phyloP scores from a whole-genome alignment of 2,797 vertebrate species.

The Brachyalestes nurse region DNA sequence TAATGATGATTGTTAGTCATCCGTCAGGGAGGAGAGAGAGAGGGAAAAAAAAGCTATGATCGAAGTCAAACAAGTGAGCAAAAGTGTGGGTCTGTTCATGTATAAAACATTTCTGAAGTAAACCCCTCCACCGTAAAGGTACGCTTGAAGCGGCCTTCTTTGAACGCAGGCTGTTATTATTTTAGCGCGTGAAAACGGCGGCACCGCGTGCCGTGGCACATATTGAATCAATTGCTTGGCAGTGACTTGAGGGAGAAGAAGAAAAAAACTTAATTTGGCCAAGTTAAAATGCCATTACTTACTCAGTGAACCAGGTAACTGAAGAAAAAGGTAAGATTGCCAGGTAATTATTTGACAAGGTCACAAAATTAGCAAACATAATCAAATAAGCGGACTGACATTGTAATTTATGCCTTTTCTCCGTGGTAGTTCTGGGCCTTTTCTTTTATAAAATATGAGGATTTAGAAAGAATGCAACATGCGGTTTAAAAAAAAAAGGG shows the following conservation, averaged over 20 bases:
- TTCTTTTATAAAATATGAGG: not conserved
- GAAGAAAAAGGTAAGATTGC: conserved; percentile 68
- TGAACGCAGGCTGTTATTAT: conserved; percentile 47
- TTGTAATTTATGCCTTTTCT: conserved; percentile 65
- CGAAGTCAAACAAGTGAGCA: conserved; percentile 63
- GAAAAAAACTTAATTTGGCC: conserved; percentile 65
- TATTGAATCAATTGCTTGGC: conserved; percentile 66
- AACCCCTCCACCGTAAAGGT: conserved; percentile 65
- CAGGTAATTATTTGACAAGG: conserved; percentile 77
- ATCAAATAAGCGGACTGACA: conserved; percentile 71
- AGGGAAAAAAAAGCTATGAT: conserved; percentile 44
- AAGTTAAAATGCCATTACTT: conserved; percentile 75
- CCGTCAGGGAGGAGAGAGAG: conserved; percentile 78
- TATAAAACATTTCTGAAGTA: conserved; percentile 63
- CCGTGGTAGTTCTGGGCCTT: conserved; percentile 20
- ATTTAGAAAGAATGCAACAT: too few species aligned
- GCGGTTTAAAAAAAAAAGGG: too few species aligned
- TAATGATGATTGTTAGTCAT: conserved; percentile 95
- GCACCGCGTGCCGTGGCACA: conserved; percentile 54
- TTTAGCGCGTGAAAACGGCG: conserved; percentile 47
- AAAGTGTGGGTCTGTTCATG: conserved; percentile 56
- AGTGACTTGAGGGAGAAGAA: conserved; percentile 50
- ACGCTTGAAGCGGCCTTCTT: conserved; percentile 56
- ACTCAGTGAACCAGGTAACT: conserved; percentile 77
- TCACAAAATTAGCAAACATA: conserved; percentile 76